phyloP scores from a whole-genome alignment of 2,888 invertebrate species.

The Drosophila vallismaia region DNA sequence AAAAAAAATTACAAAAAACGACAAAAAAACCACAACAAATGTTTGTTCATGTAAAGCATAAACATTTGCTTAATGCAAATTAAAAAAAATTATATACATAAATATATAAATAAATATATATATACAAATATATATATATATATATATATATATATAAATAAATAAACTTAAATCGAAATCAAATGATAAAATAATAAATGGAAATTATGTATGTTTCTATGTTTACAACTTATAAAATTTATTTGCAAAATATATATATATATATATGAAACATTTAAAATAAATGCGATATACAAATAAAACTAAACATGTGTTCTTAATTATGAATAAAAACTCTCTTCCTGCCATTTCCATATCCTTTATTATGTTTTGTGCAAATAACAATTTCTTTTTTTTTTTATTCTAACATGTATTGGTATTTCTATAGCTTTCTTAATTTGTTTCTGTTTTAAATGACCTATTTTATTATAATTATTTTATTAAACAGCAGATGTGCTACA shows the following conservation, averaged over 20 bases:
- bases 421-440: slow-evolving; percentile 5
- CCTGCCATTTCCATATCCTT: slow-evolving; percentile 25
- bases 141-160: slow-evolving; percentile 35
- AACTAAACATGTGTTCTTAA: slow-evolving; percentile 1
- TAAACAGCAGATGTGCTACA: slow-evolving; percentile 8
- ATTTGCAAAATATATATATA: slow-evolving; percentile 63
- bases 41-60: slow-evolving; percentile 47
- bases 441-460: background rate
- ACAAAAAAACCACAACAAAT: slow-evolving; percentile 38
- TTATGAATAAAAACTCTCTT: background rate
- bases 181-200: slow-evolving; percentile 41
- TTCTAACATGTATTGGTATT: slow-evolving; percentile 32
- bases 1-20: slow-evolving; percentile 41
- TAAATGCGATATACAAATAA: slow-evolving; percentile 72
- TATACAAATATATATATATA: slow-evolving; percentile 32
- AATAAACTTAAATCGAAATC: slow-evolving; percentile 45
- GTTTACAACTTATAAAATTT: slow-evolving; percentile 68
- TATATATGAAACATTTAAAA: slow-evolving; percentile 68
- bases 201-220: slow-evolving; percentile 52
- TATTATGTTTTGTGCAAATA: slow-evolving; percentile 60
- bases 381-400: slow-evolving; percentile 53
- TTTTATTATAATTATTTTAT: slow-evolving; percentile 9
- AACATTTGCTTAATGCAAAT: slow-evolving; percentile 47
- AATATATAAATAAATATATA: slow-evolving; percentile 34
- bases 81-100: slow-evolving; percentile 32